Evolutionary conservation across 2,888 invertebrate species (phyloP), one percentile per base, ranked within the genome.

Genomic region (Tuberolachnus salignus): DNA sequence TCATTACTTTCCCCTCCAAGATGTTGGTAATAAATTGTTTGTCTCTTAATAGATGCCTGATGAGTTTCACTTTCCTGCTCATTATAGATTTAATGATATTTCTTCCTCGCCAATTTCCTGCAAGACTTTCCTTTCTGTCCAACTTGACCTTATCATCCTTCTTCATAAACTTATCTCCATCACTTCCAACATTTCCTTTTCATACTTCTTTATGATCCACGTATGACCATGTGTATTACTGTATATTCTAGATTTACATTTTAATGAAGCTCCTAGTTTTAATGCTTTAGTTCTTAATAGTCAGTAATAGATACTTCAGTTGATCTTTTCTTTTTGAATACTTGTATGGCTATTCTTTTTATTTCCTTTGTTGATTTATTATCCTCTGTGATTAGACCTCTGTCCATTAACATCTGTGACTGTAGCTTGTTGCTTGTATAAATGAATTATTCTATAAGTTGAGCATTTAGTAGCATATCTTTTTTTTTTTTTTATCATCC

Each of bases 321-420:
- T n/a, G n/a, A n/a, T n/a, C n/a, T n/a, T n/a, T n/a, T n/a, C n/a
- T n/a, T n/a, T n/a, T n/a, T n/a, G n/a, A n/a, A n/a, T 53, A 10
- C 9, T 53, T 19, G 19, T 3, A 8, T 10, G 19, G 19, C 10
- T 53, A 6, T 53, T 53, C 53, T 53, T n/a, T 2, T 59, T 14
- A 59, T 6, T 59, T 59, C 59, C 26, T 26, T 59, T 59, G 23
- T 59, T 59, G 13, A 59, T 59, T 14, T 26, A 26, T 44, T 64
- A 44, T 64, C 64, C 10, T 42, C 21, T 11, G 44, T 64, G 19
- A 64, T 64, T 64, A 44, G 42, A 44, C 44, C 44, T 64, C 64
- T n/a, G n/a, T n/a, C n/a, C n/a, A n/a, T n/a, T n/a, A n/a, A n/a
- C n/a, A n/a, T n/a, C n/a, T n/a, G n/a, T n/a, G n/a, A n/a, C n/a